A percentile compares a stretch with the other conserved stretches of the same genome.
Conservation (phyloP, 1,140 invertebrate genomes). For the Oppia nitens region DNA sequence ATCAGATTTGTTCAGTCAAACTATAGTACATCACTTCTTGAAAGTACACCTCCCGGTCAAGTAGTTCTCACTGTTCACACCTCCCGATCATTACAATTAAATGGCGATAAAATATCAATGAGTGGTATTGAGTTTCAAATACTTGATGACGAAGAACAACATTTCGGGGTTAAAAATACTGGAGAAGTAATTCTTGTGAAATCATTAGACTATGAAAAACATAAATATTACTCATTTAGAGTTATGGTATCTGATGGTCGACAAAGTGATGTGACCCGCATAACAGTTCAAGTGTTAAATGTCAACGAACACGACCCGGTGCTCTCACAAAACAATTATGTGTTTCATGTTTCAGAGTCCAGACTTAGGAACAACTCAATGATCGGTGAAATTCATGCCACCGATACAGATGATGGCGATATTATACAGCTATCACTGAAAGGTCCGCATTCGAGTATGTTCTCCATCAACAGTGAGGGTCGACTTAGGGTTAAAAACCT, state of each 20-base stretch:
- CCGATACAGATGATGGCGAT: conserved; percentile 22
- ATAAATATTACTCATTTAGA: conserved; percentile 45
- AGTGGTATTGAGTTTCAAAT: conserved; percentile 10
- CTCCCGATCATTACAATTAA: conserved; percentile 1
- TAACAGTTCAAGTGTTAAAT: conserved; percentile 63
- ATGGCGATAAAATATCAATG: not conserved
- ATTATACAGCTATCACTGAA: conserved; percentile 18
- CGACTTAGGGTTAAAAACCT: conserved; percentile 31
- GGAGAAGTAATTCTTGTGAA: conserved; percentile 61
- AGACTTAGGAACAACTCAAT: conserved; percentile 23
- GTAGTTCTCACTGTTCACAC: conserved; percentile 41
- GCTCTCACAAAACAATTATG: conserved; percentile 67
- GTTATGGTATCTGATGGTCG: conserved; percentile 67
- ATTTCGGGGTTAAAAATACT: conserved; percentile 25
- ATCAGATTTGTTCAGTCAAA: conserved; percentile 50
- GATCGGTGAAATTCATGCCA: conserved; percentile 40
- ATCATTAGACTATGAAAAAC: conserved; percentile 59
- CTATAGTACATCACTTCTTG: conserved; percentile 50
- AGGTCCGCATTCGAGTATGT: conserved; percentile 25
- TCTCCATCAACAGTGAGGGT: conserved; percentile 36
- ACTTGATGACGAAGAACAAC: conserved; percentile 14
- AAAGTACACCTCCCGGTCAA: conserved; percentile 41
- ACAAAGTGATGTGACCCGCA: conserved; percentile 53
- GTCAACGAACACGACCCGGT: conserved; percentile 77
- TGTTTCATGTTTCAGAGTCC: conserved; percentile 46